Percentiles rank a stretch among this genome's conserved stretches.
These are phyloP conservation scores for Endomychus coccineus DNA, from an alignment of 2,888 invertebrate genomes.

Conservation along the genomic window DNA sequence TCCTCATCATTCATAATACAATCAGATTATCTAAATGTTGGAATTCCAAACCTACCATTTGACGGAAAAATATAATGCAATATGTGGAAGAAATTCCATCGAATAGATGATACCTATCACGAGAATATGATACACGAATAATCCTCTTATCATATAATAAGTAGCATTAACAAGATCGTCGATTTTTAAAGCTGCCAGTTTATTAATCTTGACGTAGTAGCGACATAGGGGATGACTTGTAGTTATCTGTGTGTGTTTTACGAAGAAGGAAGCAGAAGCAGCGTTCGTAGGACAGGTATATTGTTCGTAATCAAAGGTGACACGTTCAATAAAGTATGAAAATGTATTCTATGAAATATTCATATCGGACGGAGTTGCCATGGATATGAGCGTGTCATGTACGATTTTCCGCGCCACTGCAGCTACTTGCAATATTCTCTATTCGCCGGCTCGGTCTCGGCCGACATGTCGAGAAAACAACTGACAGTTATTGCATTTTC, in stretches of 20 bases:
- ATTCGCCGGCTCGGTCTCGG: constrained; percentile 15
- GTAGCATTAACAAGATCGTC: too few species aligned
- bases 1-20: too few species aligned
- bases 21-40: too few species aligned
- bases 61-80: too few species aligned
- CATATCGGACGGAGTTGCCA: constrained; percentile 44
- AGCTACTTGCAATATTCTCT: constrained; percentile 36
- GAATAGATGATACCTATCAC: too few species aligned
- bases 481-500: constrained; percentile 46
- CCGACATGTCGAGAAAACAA: constrained; percentile 32
- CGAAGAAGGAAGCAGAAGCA: constrained; percentile 20
- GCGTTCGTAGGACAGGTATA: constrained; percentile 38
- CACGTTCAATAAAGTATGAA: constrained; percentile 48
- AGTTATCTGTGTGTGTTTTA: constrained; percentile 30
- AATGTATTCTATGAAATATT: constrained; percentile 48
- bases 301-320: constrained; percentile 47
- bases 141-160: too few species aligned
- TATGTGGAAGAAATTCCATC: too few species aligned
- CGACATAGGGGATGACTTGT: constrained; percentile 8
- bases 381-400: constrained; percentile 44
- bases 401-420: constrained; percentile 43
- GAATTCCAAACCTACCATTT: too few species aligned
- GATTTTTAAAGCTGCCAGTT: constrained; percentile 20
- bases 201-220: constrained; percentile 28
- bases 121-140: too few species aligned